These are phyloP conservation scores for Stenchaetothrips biformis DNA, from an alignment of 2,888 invertebrate species.

Conservation along the genomic window DNA sequence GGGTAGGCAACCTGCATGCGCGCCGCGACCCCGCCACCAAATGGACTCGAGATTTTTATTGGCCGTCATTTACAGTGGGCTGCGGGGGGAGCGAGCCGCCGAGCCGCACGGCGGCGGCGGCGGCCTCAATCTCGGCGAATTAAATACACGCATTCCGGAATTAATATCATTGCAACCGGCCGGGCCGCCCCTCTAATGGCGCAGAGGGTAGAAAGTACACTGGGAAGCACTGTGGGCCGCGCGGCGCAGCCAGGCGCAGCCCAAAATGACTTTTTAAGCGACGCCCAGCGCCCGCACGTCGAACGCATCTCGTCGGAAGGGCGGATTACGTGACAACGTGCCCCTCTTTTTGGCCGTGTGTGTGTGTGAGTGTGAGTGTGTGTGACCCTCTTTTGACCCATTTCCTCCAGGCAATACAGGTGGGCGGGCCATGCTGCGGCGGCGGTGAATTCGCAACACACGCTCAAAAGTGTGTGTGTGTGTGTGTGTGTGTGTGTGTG, in stretches of 20 bases:
- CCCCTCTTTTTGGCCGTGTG: background rate
- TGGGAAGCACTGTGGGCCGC: background rate
- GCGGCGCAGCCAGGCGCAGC: background rate
- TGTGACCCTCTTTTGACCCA: background rate
- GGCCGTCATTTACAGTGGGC: too few species aligned
- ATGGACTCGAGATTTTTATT: too few species aligned
- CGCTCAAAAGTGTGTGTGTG: background rate
- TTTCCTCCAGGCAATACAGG: too few species aligned
- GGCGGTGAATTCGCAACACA: too few species aligned
- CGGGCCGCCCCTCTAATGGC: background rate
- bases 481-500: background rate
- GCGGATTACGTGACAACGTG: too few species aligned
- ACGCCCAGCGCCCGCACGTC: background rate
- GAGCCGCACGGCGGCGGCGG: too few species aligned
- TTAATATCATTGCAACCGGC: background rate
- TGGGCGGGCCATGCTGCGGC: too few species aligned
- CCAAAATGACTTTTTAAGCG: background rate
- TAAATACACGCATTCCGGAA: background rate
- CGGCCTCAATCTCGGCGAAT: background rate
- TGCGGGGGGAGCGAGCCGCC: too few species aligned
- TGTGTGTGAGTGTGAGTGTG: background rate
- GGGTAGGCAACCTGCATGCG: too few species aligned
- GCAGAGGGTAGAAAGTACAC: background rate
- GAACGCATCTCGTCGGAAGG: too few species aligned
- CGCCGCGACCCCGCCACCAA: too few species aligned